Base-by-base conservation (phyloP, 2,113 vertebrate genomes). In the Speoplatyrhinus poulsoni region DNA sequence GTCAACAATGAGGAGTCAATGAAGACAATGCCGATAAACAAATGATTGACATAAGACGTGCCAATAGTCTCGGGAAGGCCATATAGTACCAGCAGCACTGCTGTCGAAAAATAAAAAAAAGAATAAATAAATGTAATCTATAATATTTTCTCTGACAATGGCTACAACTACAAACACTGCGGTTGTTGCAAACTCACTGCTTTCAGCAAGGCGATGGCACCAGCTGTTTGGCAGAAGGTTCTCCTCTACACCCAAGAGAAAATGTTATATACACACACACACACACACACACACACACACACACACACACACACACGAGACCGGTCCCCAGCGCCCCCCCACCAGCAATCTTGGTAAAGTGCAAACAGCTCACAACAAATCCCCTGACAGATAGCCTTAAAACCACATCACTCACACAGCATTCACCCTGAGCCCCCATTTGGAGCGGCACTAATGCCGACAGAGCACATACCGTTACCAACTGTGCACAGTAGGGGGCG, bases 161-260 rank as follows among this genome's bases (percentile, higher is more conserved):
- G 36, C 36, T 5, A 41, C 36, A 41, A 41, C 36, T 41, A 6
- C 7, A 8, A 41, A 41, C 36, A 41, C 36, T 41, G 36, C 36
- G 36, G 36, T 41, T 41, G 36, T 41, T 41, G 36, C 7, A 6
- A 41, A 8, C 36, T 7, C 36, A 41, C 36, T 6, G 4, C 7
- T 77, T 79, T 66, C 19, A 85, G 70, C 80, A 56, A 75, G 76
- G 76, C 72, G 47, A 85, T 93, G 90, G 88, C 88, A 88, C 88
- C 63, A 80, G 81, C 85, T 82, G 74, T 86, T 91, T 88, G 86
- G 87, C 88, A 87, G 83, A 41, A 75, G 73, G 47, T 67, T 77
- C 73, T 79, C 71, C 71, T 83, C 75, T 58, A 62, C 52, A 57
- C 36, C 36, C 36, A 41, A 8, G 36, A 41, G 7, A 41, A 41